Evolutionary conservation across 2,888 invertebrate genomes (phyloP).

Genomic region (Cataglyphis cursor): DNA sequence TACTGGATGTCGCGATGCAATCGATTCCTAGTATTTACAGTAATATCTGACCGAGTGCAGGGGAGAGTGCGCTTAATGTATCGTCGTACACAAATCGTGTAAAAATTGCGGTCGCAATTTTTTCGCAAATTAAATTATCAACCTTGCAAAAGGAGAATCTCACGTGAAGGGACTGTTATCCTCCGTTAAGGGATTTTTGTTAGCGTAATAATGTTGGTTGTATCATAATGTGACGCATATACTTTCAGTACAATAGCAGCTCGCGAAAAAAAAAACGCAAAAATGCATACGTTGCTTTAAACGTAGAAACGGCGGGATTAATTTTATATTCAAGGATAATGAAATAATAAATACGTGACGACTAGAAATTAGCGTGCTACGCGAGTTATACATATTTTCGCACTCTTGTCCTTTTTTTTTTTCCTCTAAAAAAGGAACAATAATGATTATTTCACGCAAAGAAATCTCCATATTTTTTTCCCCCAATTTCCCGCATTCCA

Average conservation of each 20-base stretch:
- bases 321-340: constrained; percentile 22
- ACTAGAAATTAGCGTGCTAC: constrained; percentile 21
- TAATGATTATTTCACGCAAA: constrained; percentile 41
- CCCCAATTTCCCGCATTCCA: constrained; percentile 34
- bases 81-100: not conserved
- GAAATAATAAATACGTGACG: constrained; percentile 35
- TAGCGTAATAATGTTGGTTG: not conserved
- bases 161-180: not conserved
- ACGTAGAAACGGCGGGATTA: constrained; percentile 17
- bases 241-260: not conserved
- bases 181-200: not conserved
- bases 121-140: constrained; percentile 15
- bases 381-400: constrained; percentile 2
- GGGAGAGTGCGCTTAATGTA: constrained; percentile 15
- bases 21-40: constrained; percentile 56
- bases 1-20: constrained; percentile 39
- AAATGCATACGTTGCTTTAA: constrained; percentile 27
- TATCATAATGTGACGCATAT: not conserved
- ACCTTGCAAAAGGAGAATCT: not conserved
- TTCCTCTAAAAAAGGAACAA: not conserved
- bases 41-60: constrained; percentile 41
- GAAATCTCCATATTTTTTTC: constrained; percentile 20
- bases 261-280: constrained; percentile 18
- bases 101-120: constrained; percentile 34
- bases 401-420: not conserved